phyloP scores from a whole-genome alignment of 2,797 vertebrate genomes.

The Silurus lanzhouensis region DNA sequence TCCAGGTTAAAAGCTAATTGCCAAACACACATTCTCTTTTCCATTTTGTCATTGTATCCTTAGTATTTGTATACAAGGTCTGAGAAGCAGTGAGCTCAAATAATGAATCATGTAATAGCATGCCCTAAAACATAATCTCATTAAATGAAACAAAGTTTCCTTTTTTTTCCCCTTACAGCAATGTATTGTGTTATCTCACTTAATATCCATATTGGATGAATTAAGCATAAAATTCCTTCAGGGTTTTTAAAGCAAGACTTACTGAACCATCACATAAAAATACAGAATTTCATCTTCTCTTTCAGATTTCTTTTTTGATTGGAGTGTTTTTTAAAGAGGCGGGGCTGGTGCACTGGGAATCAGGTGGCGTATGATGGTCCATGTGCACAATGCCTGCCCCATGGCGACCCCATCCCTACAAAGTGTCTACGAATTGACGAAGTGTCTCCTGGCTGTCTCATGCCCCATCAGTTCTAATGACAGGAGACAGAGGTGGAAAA shows the following conservation, averaged over 20 bases:
- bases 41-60: constrained; percentile 53
- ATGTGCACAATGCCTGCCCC: constrained; percentile 43
- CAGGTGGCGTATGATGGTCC: constrained; percentile 36
- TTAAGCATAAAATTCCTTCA: constrained; percentile 30
- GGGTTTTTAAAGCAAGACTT: not conserved
- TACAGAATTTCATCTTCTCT: not conserved
- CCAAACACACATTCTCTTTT: constrained; percentile 53
- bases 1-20: constrained; percentile 70
- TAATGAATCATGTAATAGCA: constrained; percentile 21
- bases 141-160: constrained; percentile 19
- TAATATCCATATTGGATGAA: constrained; percentile 16
- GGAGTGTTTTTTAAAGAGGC: constrained; percentile 7
- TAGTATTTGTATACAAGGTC: constrained; percentile 26
- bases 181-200: constrained; percentile 13
- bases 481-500: constrained; percentile 58
- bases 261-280: not conserved
- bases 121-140: constrained; percentile 17
- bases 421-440: constrained; percentile 40
- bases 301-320: not conserved
- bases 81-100: constrained; percentile 25
- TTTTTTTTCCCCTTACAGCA: not conserved
- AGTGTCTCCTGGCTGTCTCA: constrained; percentile 52
- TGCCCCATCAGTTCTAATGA: constrained; percentile 59
- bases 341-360: constrained; percentile 15
- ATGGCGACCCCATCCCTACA: constrained; percentile 37